Conservation (phyloP, 2,797 vertebrate species). For the Menidia menidia region DNA sequence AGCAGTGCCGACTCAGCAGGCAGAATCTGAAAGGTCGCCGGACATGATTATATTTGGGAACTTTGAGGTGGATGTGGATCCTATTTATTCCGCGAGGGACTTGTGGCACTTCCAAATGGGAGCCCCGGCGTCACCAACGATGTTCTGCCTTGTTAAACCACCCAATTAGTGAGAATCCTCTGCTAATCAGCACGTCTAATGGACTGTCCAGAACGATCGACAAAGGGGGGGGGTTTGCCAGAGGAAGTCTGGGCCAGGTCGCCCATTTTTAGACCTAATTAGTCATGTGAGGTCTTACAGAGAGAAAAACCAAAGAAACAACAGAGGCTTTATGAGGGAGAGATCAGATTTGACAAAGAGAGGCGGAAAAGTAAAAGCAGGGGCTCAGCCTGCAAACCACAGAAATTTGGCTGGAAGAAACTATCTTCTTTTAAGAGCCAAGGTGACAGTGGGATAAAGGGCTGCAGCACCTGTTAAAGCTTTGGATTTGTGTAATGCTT, state of each 20-base stretch:
- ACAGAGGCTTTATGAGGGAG: constrained; percentile 5
- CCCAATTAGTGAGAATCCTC: constrained; percentile 66
- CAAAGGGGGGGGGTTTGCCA: constrained; percentile 47
- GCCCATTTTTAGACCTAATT: constrained; percentile 62
- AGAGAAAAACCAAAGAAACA: constrained; percentile 5
- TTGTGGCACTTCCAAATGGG: constrained; percentile 24
- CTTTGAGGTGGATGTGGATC: constrained; percentile 21
- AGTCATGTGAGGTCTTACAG: constrained; percentile 28
- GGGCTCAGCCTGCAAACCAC: constrained; percentile 30
- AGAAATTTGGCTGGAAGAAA: constrained; percentile 48
- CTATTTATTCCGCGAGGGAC: constrained; percentile 36
- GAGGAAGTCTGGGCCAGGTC: constrained; percentile 33
- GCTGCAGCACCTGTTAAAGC: constrained; percentile 60
- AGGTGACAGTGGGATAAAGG: constrained; percentile 50
- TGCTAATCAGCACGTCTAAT: constrained; percentile 66
- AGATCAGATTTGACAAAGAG: constrained; percentile 16
- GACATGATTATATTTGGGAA: constrained; percentile 29
- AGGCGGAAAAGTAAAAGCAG: constrained; percentile 6
- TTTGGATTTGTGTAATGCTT: constrained; percentile 61
- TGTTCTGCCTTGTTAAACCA: constrained; percentile 61
- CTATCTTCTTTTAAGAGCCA: constrained; percentile 49
- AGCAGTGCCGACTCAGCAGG: constrained; percentile 30
- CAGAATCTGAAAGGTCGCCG: constrained; percentile 30
- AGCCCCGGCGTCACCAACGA: constrained; percentile 15
- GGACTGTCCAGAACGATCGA: constrained; percentile 64